Percentiles rank a stretch among this genome's conserved stretches.
phyloP scores from a whole-genome alignment of 1,140 invertebrate species.

The Coboldia fuscipes region DNA sequence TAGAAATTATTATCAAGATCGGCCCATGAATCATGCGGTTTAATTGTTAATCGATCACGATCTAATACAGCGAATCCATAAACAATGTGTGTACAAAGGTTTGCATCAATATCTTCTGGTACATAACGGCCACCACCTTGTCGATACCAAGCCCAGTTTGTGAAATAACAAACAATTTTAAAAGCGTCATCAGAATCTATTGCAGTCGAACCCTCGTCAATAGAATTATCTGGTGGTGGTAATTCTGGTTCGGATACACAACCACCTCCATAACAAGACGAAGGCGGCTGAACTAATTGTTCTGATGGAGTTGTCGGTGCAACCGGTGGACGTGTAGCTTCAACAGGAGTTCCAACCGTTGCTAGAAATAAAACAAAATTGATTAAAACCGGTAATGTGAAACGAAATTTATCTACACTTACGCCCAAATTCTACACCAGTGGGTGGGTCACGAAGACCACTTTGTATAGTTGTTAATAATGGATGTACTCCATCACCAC shows the following conservation, averaged over 20 bases:
- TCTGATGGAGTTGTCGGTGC: too few relatives aligned
- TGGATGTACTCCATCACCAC: slow-evolving; percentile 53
- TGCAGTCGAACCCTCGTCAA: not conserved
- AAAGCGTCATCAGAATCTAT: slow-evolving; percentile 15
- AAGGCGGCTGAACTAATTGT: too few relatives aligned
- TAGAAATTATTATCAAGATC: slow-evolving; percentile 79
- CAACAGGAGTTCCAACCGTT: too few relatives aligned
- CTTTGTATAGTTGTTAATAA: slow-evolving; percentile 45
- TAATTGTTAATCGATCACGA: slow-evolving; percentile 48
- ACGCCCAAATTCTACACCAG: slow-evolving; percentile 10
- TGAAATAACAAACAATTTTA: slow-evolving; percentile 78
- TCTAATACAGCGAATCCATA: slow-evolving; percentile 82
- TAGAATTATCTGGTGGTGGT: not conserved
- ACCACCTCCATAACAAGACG: too few relatives aligned
- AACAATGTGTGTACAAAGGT: slow-evolving; percentile 75
- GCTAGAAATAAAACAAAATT: not conserved
- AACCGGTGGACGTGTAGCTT: too few relatives aligned
- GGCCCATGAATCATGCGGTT: slow-evolving; percentile 71
- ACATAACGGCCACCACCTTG: slow-evolving; percentile 57
- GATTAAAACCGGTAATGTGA: too few relatives aligned
- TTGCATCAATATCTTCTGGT: slow-evolving; percentile 61
- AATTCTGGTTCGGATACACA: not conserved
- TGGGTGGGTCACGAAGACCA: slow-evolving; percentile 26
- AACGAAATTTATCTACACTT: too few relatives aligned
- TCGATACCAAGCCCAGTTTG: slow-evolving; percentile 85